These are phyloP conservation scores for Neoniphon sammara DNA, from an alignment of 2,797 vertebrate genomes.

Conservation along the genomic window DNA sequence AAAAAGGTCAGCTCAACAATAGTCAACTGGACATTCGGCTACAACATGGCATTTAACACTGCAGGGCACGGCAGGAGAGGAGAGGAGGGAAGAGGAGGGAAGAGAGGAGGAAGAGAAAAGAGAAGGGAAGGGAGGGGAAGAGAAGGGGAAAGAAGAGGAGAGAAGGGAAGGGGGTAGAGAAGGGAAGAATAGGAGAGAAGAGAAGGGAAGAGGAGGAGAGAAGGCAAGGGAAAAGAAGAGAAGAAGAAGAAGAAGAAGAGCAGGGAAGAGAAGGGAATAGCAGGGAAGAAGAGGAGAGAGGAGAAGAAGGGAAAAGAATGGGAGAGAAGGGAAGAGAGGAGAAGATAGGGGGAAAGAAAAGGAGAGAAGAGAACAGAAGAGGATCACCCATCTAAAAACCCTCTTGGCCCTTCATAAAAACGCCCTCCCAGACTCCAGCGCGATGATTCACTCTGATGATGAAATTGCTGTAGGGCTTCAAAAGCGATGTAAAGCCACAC, in stretches of 20 bases:
- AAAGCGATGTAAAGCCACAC: slow-evolving; percentile 31
- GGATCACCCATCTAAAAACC: slow-evolving; percentile 29
- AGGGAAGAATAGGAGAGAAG: neutral
- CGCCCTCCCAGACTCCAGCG: neutral
- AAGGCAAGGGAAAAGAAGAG: neutral
- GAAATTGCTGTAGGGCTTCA: slow-evolving; percentile 25
- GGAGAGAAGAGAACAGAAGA: neutral
- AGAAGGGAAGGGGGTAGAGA: neutral
- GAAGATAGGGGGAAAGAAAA: neutral
- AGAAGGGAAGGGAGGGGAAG: neutral
- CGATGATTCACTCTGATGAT: slow-evolving; percentile 37
- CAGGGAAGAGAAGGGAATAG: neutral
- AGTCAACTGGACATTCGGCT: slow-evolving; percentile 47
- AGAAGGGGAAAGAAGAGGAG: neutral
- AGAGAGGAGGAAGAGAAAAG: neutral
- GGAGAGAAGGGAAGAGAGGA: neutral
- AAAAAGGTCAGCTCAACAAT: slow-evolving; percentile 63
- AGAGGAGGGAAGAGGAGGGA: neutral
- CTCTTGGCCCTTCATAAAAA: neutral
- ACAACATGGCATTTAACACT: slow-evolving; percentile 15
- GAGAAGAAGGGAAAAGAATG: neutral
- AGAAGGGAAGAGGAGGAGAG: neutral
- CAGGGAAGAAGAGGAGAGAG: neutral
- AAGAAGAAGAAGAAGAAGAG: neutral
- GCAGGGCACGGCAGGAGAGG: neutral